Conservation (phyloP, 2,113 vertebrate genomes). For the Coregonus clupeaformis region DNA sequence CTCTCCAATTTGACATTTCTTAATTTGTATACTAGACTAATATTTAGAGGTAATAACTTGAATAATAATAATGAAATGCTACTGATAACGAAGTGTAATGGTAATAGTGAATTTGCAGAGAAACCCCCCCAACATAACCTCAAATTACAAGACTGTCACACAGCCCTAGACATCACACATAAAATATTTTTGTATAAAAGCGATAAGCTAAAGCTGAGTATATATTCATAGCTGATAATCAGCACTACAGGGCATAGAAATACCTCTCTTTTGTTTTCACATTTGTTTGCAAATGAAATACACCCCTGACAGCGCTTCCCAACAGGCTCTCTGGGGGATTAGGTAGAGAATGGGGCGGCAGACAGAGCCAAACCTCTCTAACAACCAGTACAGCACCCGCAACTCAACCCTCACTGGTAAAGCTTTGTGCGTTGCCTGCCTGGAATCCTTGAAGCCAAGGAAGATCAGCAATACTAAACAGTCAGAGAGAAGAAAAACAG, state of each 20-base stretch:
- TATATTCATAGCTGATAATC: slow-evolving; percentile 43
- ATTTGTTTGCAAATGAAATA: slow-evolving; percentile 65
- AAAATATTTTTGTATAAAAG: slow-evolving; percentile 20
- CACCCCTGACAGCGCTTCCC: slow-evolving; percentile 29
- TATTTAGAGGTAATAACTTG: too few relatives aligned
- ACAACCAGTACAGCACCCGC: not conserved
- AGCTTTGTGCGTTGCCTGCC: slow-evolving; percentile 11
- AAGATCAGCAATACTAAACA: slow-evolving; percentile 10
- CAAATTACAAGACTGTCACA: too few relatives aligned
- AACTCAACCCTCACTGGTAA: slow-evolving; percentile 10
- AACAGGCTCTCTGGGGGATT: slow-evolving; percentile 33
- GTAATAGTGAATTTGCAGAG: too few relatives aligned
- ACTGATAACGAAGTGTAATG: too few relatives aligned
- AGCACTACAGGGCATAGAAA: slow-evolving; percentile 39
- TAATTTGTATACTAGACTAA: too few relatives aligned
- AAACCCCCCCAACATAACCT: too few relatives aligned
- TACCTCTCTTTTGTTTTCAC: slow-evolving; percentile 49
- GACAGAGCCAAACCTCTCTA: not conserved
- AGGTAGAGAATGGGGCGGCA: not conserved
- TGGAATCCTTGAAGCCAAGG: not conserved
- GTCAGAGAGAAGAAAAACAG: slow-evolving; percentile 14
- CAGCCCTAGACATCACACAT: not conserved
- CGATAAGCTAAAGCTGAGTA: slow-evolving; percentile 17
- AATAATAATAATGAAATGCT: too few relatives aligned
- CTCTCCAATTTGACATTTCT: too few relatives aligned